Evolutionary conservation across 2,113 vertebrate species (phyloP).

Genomic region (Gopherus flavomarginatus): DNA sequence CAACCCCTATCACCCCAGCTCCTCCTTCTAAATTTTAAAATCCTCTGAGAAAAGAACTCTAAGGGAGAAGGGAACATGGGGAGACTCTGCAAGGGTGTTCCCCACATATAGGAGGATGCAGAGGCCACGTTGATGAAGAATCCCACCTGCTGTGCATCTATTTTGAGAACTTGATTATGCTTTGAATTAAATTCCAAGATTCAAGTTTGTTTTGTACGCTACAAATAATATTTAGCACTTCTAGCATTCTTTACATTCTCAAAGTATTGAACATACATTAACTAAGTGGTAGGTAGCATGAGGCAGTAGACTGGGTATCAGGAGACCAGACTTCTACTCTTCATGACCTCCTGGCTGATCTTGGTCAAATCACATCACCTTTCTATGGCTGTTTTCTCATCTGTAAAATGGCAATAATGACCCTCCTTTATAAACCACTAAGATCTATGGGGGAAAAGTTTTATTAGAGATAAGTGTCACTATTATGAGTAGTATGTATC

Average conservation of each 20-base stretch:
- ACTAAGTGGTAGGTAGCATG: accelerated
- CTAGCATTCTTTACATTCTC: neutral
- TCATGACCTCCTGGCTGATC: neutral
- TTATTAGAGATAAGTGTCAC: accelerated
- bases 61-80: neutral
- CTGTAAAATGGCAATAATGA: neutral
- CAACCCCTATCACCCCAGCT: neutral
- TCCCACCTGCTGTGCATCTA: neutral
- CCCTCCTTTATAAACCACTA: neutral
- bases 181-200: neutral
- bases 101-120: neutral
- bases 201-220: neutral
- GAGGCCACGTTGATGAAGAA: neutral
- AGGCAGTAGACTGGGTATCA: accelerated
- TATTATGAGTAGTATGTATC: neutral
- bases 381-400: neutral
- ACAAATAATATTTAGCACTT: neutral
- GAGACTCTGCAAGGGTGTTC: neutral
- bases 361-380: accelerated
- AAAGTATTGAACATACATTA: neutral
- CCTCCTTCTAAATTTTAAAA: neutral
- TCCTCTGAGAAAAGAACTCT: neutral
- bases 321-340: neutral
- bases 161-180: neutral
- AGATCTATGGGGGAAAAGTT: neutral